Conservation (phyloP, 2,888 invertebrate species). For the Rotaria macrura region DNA sequence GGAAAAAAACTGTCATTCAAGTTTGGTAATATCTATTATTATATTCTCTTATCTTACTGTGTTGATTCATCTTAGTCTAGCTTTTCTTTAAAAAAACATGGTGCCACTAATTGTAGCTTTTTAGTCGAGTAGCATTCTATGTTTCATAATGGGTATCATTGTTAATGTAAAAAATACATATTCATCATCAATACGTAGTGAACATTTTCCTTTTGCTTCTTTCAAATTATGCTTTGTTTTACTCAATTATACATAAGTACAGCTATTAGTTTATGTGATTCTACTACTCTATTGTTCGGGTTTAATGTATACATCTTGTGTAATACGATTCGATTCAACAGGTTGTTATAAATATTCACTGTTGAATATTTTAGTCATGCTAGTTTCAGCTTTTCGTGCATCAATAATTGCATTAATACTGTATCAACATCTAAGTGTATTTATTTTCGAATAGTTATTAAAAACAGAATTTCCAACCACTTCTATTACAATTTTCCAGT, state of each 20-base stretch:
- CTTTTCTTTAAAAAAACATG: not conserved
- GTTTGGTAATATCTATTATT: not conserved
- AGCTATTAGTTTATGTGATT: conserved; percentile 1
- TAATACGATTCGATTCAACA: not conserved
- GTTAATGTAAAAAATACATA: not conserved
- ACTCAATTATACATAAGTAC: not conserved
- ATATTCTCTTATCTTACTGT: not conserved
- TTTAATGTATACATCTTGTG: not conserved
- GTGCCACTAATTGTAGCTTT: not conserved
- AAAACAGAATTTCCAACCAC: not conserved
- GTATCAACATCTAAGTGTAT: not conserved
- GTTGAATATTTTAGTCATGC: not conserved
- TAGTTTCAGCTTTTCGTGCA: not conserved
- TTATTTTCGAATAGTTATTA: not conserved
- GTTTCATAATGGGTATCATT: not conserved
- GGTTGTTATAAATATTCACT: not conserved
- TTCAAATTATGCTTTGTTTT: not conserved
- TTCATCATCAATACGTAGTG: not conserved
- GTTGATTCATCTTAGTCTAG: not conserved
- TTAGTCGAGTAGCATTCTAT: not conserved
- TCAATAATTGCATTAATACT: not conserved
- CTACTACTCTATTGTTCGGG: not conserved
- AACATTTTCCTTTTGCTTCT: not conserved
- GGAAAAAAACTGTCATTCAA: not conserved
- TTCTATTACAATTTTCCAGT: not conserved